A percentile compares a stretch with the other conserved stretches of the same genome.
phyloP scores from a whole-genome alignment of 2,797 vertebrate genomes.

The Margarornis squamiger region DNA sequence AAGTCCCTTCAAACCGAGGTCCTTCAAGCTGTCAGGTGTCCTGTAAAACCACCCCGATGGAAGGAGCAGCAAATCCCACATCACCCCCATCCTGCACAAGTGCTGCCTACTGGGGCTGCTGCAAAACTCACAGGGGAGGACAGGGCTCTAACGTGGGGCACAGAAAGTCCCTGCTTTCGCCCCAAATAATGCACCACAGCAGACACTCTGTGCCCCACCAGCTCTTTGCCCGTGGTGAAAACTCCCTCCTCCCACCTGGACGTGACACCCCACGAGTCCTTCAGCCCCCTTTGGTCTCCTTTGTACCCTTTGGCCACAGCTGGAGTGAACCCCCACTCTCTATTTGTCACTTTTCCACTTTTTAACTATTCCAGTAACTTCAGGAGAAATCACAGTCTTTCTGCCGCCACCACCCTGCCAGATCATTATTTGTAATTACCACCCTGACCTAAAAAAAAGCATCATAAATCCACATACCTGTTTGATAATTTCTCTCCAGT shows the following conservation, averaged over 20 bases:
- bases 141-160: rapidly evolving
- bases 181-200: neutral
- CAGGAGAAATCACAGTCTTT: neutral
- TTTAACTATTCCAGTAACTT: neutral
- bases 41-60: neutral
- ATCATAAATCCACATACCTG: slow-evolving; percentile 60
- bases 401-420: rapidly evolving
- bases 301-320: neutral
- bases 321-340: neutral
- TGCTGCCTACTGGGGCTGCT: rapidly evolving
- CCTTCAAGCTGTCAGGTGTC: neutral
- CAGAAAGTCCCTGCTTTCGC: neutral
- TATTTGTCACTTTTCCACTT: neutral
- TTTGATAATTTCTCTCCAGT: neutral
- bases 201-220: neutral
- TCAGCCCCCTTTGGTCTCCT: neutral
- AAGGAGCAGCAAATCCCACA: no score
- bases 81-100: neutral
- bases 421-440: neutral
- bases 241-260: neutral
- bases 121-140: neutral
- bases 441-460: neutral
- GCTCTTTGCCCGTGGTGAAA: neutral
- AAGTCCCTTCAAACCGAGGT: neutral
- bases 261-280: neutral